These are phyloP conservation scores for Papilio demoleus DNA, from an alignment of 2,888 invertebrate genomes.

Conservation along the genomic window DNA sequence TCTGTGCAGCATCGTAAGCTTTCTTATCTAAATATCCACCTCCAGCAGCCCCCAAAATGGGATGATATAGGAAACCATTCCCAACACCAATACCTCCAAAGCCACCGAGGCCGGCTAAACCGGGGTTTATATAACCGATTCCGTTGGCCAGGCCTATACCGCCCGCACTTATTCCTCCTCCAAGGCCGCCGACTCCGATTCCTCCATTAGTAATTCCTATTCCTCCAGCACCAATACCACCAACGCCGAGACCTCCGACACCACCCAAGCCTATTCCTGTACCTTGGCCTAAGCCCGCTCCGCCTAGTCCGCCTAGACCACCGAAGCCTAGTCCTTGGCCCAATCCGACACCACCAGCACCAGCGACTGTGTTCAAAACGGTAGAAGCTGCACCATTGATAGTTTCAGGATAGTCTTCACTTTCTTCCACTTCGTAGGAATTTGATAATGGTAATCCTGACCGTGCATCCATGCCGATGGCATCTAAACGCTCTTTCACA, in stretches of 20 bases:
- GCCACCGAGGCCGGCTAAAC: slow-evolving; percentile 65
- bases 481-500: slow-evolving; percentile 71
- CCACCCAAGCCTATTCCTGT: slow-evolving; percentile 51
- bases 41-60: slow-evolving; percentile 66
- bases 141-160: slow-evolving; percentile 55
- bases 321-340: slow-evolving; percentile 53
- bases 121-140: slow-evolving; percentile 63
- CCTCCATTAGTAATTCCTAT: slow-evolving; percentile 56
- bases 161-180: slow-evolving; percentile 53
- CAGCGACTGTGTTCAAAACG: slow-evolving; percentile 68
- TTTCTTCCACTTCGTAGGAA: slow-evolving; percentile 84
- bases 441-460: slow-evolving; percentile 72
- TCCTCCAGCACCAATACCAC: slow-evolving; percentile 53
- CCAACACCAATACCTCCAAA: slow-evolving; percentile 59
- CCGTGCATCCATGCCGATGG: slow-evolving; percentile 62
- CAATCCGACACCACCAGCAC: slow-evolving; percentile 59
- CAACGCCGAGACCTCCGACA: slow-evolving; percentile 54
- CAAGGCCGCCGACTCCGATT: slow-evolving; percentile 56
- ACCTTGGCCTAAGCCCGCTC: slow-evolving; percentile 52
- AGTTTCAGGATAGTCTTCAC: slow-evolving; percentile 82
- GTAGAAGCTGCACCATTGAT: slow-evolving; percentile 74
- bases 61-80: slow-evolving; percentile 70
- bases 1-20: slow-evolving; percentile 82
- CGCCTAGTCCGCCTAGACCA: slow-evolving; percentile 53
- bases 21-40: slow-evolving; percentile 82